Evolutionary conservation across 2,888 invertebrate species (phyloP).

Genomic region (Rhagium mordax): DNA sequence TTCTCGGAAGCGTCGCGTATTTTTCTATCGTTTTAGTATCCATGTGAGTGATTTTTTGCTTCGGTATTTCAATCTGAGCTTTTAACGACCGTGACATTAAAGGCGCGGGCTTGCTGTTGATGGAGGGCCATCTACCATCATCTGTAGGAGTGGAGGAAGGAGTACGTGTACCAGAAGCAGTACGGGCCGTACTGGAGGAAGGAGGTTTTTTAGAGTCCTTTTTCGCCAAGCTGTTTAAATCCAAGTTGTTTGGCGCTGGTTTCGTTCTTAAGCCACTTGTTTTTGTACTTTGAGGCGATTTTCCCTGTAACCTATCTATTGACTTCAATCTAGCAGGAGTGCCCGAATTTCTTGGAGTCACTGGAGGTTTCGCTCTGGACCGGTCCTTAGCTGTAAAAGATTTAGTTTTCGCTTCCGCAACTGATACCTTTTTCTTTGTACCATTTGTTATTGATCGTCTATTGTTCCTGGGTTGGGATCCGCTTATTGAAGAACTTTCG

Average conservation of each 20-base stretch:
- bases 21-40: conserved; percentile 77
- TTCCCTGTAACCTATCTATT: conserved; percentile 59
- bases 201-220: conserved; percentile 47
- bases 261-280: conserved; percentile 56
- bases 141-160: conserved; percentile 78
- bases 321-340: conserved; percentile 71
- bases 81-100: conserved; percentile 61
- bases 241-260: conserved; percentile 59
- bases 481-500: conserved; percentile 83
- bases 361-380: conserved; percentile 61
- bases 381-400: conserved; percentile 54
- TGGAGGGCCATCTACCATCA: conserved; percentile 81
- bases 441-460: conserved; percentile 63
- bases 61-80: conserved; percentile 57
- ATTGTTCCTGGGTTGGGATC: conserved; percentile 64
- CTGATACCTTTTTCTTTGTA: conserved; percentile 54
- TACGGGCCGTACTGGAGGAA: conserved; percentile 36
- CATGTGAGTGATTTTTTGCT: conserved; percentile 62
- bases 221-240: conserved; percentile 47
- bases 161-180: conserved; percentile 53
- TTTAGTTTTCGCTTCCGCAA: conserved; percentile 64
- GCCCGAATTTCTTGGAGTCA: conserved; percentile 57
- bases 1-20: conserved; percentile 84
- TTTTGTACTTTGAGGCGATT: conserved; percentile 60
- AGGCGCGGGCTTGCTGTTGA: conserved; percentile 68